phyloP scores from a whole-genome alignment of 2,797 vertebrate genomes.

The Amazonetta brasiliensis region DNA sequence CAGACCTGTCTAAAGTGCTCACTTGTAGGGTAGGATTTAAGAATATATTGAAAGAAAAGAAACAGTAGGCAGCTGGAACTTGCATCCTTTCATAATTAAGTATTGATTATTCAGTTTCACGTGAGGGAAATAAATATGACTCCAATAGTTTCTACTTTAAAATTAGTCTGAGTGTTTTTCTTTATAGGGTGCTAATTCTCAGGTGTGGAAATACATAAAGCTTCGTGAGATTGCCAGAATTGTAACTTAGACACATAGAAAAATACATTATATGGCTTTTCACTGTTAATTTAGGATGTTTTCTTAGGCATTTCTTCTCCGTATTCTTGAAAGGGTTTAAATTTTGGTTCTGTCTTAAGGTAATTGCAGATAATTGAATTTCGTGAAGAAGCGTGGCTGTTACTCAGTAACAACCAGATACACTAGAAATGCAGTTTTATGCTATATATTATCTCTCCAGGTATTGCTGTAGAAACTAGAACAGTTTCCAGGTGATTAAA shows the following conservation, averaged over 20 bases:
- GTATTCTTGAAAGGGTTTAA: background rate
- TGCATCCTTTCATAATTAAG: background rate
- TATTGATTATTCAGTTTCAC: background rate
- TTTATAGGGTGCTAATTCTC: background rate
- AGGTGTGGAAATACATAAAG: background rate
- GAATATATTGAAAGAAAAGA: background rate
- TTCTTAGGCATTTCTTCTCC: background rate
- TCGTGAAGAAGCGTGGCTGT: background rate
- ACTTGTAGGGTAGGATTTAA: background rate
- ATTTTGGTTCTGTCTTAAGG: background rate
- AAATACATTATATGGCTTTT: background rate
- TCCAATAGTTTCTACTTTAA: background rate
- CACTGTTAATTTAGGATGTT: background rate
- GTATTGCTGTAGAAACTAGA: conserved; percentile 21
- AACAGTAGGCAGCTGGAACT: background rate
- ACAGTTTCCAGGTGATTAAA: conserved; percentile 7
- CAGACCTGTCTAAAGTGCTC: background rate
- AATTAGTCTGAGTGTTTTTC: background rate
- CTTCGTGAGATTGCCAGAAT: background rate
- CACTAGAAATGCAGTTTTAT: background rate
- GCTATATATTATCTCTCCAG: background rate
- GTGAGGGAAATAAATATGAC: background rate
- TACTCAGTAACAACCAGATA: background rate
- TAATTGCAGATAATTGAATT: conserved; percentile 1
- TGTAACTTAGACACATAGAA: background rate